These are phyloP conservation scores for Meleagris gallopavo DNA, from an alignment of 2,113 vertebrate genomes.

Conservation along the genomic window DNA sequence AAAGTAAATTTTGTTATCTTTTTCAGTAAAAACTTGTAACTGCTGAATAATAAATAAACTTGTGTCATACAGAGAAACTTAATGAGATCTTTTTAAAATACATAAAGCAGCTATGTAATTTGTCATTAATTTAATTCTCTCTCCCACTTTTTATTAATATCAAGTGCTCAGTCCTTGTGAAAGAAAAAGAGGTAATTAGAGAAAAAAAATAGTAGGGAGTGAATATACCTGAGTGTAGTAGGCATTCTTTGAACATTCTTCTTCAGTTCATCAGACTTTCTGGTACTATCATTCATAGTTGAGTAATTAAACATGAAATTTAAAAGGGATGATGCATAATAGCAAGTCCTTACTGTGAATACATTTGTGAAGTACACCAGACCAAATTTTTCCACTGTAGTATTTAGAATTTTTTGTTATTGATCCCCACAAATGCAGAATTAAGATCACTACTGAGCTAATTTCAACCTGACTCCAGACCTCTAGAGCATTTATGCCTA, in stretches of 20 bases:
- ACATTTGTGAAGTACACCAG: not conserved
- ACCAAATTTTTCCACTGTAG: not conserved
- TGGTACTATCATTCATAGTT: not conserved
- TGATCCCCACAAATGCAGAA: not conserved
- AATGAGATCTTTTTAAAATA: not conserved
- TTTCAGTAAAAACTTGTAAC: not conserved
- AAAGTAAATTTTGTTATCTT: not conserved
- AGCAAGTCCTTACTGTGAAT: not conserved
- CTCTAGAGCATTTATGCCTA: not conserved
- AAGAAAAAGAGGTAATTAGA: not conserved
- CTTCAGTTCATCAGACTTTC: not conserved
- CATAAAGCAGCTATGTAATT: not conserved
- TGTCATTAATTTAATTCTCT: not conserved
- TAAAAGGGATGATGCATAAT: not conserved
- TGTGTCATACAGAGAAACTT: not conserved
- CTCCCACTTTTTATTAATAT: not conserved
- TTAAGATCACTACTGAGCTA: not conserved
- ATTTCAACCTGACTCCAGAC: not conserved
- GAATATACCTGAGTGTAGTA: not conserved
- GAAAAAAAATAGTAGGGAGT: not conserved
- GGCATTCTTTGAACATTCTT: not conserved
- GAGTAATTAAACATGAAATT: not conserved
- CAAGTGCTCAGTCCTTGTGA: not conserved
- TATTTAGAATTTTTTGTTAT: not conserved
- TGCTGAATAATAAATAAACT: not conserved